Evolutionary conservation across 2,797 vertebrate genomes (phyloP), one percentile per base, ranked within the genome.

Genomic region (Paramormyrops hopkinsi): DNA sequence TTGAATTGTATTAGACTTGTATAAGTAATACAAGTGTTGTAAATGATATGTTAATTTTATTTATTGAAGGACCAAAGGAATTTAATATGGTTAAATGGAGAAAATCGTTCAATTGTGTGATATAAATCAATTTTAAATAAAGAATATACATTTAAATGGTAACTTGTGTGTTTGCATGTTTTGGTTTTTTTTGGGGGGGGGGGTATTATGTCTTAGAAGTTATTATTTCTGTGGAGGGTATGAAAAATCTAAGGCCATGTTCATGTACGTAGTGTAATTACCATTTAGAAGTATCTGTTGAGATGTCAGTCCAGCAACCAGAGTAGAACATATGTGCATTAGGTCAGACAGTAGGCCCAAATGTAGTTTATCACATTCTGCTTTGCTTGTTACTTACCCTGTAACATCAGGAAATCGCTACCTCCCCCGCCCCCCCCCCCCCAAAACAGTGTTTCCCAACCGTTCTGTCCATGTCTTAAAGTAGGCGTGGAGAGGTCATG

Each of bases 1-100:
- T 93, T 92, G 92, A 95, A 94, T 94, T 98, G 97, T 98, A 97
- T 96, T 96, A 96, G 96, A 97, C 94, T 96, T 98, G 95, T 97
- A 97, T 95, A 97, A 96, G 96, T 96, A 95, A 96, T 96, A 95
- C 96, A 97, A 97, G 95, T 97, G 94, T 86, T 88, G 59, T 97
- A 95, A 97, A 97, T 97, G 96, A 96, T 97, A 97, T 98, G 97
- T 96, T 97, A 97, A 97, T 87, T 89, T 88, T 91, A 89, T 91
- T 91, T 91, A 91, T 91, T 91, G 90, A 89, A 88, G 89, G 90
- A 91, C 89, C 87, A 91, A 91, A 91, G 90, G 88, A 90, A 88
- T 88, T 85, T 89, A 53, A 90, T 90, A 88, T 90, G 76, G 87
- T 85, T 84, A 85, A 44, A 62, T 48, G 50, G 37, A 89, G 46